phyloP scores from a whole-genome alignment of 2,888 invertebrate species.

The Cataglyphis altisquamis region DNA sequence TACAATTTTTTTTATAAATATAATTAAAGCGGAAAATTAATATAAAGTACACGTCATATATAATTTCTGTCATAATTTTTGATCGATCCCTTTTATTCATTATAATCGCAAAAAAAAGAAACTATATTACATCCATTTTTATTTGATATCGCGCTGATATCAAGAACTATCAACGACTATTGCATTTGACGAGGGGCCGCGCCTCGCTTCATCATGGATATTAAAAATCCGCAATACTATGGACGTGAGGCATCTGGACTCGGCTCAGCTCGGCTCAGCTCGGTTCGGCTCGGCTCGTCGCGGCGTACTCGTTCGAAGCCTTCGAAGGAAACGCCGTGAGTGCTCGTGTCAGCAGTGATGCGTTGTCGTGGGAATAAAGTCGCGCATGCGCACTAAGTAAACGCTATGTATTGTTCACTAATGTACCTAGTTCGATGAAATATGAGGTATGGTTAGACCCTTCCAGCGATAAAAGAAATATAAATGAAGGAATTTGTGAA shows the following conservation, averaged over 20 bases:
- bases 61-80: background rate
- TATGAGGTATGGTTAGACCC: too few relatives aligned
- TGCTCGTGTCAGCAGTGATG: background rate
- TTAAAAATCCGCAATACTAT: constrained; percentile 36
- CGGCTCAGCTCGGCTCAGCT: background rate
- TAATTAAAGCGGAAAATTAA: background rate
- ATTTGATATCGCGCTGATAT: background rate
- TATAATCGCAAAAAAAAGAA: background rate
- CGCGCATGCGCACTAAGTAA: too few relatives aligned
- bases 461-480: too few relatives aligned
- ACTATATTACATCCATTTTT: background rate
- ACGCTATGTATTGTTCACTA: too few relatives aligned
- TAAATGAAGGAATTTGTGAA: too few relatives aligned
- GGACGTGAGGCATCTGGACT: constrained; percentile 6
- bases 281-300: constrained; percentile 22
- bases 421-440: too few relatives aligned
- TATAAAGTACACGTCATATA: background rate
- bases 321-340: constrained; percentile 18
- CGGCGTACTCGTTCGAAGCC: constrained; percentile 58
- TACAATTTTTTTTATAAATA: background rate
- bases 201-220: background rate
- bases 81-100: background rate
- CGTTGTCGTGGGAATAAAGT: too few relatives aligned
- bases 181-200: too few relatives aligned
- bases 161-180: background rate